Percentiles rank a stretch among this genome's conserved stretches.
phyloP scores from a whole-genome alignment of 2,888 invertebrate species.

The Melieria picta region DNA sequence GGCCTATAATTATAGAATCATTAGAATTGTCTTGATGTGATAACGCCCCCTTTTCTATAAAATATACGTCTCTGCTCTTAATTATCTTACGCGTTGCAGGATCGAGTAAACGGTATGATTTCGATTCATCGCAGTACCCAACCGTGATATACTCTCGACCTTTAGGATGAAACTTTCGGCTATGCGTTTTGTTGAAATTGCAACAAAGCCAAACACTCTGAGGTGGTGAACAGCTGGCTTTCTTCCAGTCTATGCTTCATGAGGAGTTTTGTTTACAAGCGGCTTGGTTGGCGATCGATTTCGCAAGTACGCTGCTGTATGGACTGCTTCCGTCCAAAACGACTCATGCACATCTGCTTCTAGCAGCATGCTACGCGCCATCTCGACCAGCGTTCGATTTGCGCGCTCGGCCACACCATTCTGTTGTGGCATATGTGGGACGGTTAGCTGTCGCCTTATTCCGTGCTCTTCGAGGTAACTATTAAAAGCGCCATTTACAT shows the following conservation, averaged over 20 bases:
- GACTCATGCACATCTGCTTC: slow-evolving; percentile 44
- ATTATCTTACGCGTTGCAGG: too few species aligned
- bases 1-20: too few species aligned
- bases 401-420: slow-evolving; percentile 42
- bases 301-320: slow-evolving; percentile 38
- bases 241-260: slow-evolving; percentile 40
- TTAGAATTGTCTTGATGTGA: too few species aligned
- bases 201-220: slow-evolving; percentile 37
- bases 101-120: too few species aligned
- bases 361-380: slow-evolving; percentile 49
- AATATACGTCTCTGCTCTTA: too few species aligned
- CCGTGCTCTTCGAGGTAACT: slow-evolving; percentile 12
- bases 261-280: slow-evolving; percentile 40
- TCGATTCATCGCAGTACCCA: too few species aligned
- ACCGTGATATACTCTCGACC: too few species aligned
- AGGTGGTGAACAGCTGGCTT: slow-evolving; percentile 39
- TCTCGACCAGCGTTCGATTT: slow-evolving; percentile 45
- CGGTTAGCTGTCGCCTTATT: slow-evolving; percentile 29
- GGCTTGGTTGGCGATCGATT: slow-evolving; percentile 39
- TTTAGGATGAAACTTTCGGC: too few species aligned
- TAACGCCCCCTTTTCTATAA: too few species aligned
- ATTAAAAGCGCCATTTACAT: slow-evolving; percentile 1
- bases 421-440: slow-evolving; percentile 35
- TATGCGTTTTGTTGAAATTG: slow-evolving; percentile 14
- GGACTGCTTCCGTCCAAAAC: slow-evolving; percentile 43